A percentile compares a stretch with the other conserved stretches of the same genome.
Conservation (phyloP, 1,140 invertebrate species). For the Aphidius ervi region DNA sequence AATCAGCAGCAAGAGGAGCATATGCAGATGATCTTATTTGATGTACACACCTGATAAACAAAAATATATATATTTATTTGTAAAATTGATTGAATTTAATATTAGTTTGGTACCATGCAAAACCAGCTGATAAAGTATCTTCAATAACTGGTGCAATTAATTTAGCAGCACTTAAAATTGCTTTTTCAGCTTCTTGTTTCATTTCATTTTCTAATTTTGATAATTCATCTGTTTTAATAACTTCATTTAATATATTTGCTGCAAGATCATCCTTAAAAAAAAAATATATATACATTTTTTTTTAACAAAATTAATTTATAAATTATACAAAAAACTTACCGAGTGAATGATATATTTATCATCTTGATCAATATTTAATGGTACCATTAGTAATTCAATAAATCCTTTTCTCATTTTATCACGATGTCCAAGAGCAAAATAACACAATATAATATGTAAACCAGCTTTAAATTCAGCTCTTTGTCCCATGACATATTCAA, state of each 20-base stretch:
- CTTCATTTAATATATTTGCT: slow-evolving; percentile 69
- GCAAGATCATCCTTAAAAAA: slow-evolving; percentile 65
- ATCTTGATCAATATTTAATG: slow-evolving; percentile 78
- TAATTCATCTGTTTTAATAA: slow-evolving; percentile 76
- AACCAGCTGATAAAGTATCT: slow-evolving; percentile 70
- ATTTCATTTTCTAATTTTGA: slow-evolving; percentile 71
- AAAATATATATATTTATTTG: slow-evolving; percentile 1
- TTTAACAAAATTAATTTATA: background rate
- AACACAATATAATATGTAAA: slow-evolving; percentile 88
- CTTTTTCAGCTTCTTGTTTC: slow-evolving; percentile 75
- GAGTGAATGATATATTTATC: slow-evolving; percentile 64
- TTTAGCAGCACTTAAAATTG: slow-evolving; percentile 86
- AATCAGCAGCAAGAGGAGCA: slow-evolving; percentile 74
- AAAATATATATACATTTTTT: background rate
- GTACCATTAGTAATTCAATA: slow-evolving; percentile 83
- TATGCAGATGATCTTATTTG: slow-evolving; percentile 77
- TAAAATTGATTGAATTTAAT: background rate
- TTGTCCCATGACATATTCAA: slow-evolving; percentile 98
- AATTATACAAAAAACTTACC: slow-evolving; percentile 32
- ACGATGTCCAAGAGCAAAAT: slow-evolving; percentile 87
- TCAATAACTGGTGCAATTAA: slow-evolving; percentile 86
- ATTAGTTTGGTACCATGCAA: slow-evolving; percentile 38
- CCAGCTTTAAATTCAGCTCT: slow-evolving; percentile 83
- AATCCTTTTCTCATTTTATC: slow-evolving; percentile 95
- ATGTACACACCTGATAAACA: slow-evolving; percentile 65